Evolutionary conservation across 2,113 vertebrate species (phyloP).

Genomic region (Aspiorhynchus laticeps): DNA sequence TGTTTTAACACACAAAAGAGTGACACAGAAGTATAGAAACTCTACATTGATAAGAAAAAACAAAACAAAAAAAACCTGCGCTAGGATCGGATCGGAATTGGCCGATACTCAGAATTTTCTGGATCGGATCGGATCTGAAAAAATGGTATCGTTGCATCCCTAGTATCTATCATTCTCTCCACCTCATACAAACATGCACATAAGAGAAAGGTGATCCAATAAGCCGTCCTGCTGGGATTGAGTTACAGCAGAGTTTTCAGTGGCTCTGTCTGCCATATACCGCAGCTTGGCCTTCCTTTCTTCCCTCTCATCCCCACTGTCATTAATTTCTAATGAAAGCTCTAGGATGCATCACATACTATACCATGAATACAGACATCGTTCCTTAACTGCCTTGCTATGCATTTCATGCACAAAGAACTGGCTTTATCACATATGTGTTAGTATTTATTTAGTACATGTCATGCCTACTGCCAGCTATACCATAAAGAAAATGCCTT

Average conservation of each 20-base stretch:
- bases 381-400: neutral
- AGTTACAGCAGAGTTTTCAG: constrained; percentile 58
- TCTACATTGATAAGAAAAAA: no score
- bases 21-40: no score
- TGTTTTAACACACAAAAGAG: no score
- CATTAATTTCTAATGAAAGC: constrained; percentile 64
- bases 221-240: constrained; percentile 52
- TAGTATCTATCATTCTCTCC: constrained; percentile 20
- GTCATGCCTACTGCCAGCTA: no score
- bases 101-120: no score
- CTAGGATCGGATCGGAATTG: no score
- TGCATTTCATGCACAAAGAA: neutral
- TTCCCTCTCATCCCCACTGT: constrained; percentile 33
- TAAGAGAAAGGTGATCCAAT: constrained; percentile 58
- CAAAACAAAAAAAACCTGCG: no score
- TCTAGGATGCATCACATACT: constrained; percentile 39
- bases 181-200: constrained; percentile 20
- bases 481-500: no score
- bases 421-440: neutral
- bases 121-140: no score
- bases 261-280: constrained; percentile 26
- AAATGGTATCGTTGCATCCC: no score
- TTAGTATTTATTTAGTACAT: neutral
- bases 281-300: constrained; percentile 42
- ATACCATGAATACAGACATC: constrained; percentile 9